Conservation (phyloP, 2,113 vertebrate species). For the Sylvilagus bachmani region DNA sequence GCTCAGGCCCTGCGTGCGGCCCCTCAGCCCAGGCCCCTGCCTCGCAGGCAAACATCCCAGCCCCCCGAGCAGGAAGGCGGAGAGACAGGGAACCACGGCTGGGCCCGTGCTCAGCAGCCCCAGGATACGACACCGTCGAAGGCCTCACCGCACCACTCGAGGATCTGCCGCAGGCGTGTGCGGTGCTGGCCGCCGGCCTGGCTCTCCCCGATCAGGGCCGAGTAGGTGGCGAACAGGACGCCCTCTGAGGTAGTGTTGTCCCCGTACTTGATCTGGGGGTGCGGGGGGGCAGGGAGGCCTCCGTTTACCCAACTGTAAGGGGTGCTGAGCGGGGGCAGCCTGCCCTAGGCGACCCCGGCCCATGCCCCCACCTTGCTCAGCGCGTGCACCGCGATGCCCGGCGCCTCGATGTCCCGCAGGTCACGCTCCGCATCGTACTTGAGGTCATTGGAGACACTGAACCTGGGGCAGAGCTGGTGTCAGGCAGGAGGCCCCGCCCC, state of each 20-base stretch:
- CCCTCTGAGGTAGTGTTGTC: slow-evolving; percentile 99
- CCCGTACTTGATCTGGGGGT: slow-evolving; percentile 96
- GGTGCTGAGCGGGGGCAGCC: no score
- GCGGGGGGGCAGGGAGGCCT: rapidly evolving
- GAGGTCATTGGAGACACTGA: slow-evolving; percentile 99
- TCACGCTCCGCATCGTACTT: slow-evolving; percentile 98
- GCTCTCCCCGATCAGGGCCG: slow-evolving; percentile 98
- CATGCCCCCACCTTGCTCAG: slow-evolving; percentile 94
- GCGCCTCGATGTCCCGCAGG: slow-evolving; percentile 96
- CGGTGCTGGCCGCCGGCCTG: slow-evolving; percentile 97
- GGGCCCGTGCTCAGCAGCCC: no score
- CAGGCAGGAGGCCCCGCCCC: not conserved
- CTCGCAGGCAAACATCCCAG: no score
- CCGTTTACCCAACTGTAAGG: rapidly evolving
- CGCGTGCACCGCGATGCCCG: slow-evolving; percentile 95
- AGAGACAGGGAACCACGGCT: no score
- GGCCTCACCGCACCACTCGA: slow-evolving; percentile 96
- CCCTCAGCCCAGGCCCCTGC: no score
- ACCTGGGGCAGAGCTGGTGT: slow-evolving; percentile 89
- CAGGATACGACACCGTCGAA: slow-evolving; percentile 99
- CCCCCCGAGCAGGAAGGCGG: not conserved
- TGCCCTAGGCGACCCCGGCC: slow-evolving; percentile 78
- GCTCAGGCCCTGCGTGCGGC: no score
- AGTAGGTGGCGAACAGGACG: slow-evolving; percentile 98
- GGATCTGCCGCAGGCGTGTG: slow-evolving; percentile 96